Evolutionary conservation across 2,888 invertebrate species (phyloP).

Genomic region (Scaptomyza flava): DNA sequence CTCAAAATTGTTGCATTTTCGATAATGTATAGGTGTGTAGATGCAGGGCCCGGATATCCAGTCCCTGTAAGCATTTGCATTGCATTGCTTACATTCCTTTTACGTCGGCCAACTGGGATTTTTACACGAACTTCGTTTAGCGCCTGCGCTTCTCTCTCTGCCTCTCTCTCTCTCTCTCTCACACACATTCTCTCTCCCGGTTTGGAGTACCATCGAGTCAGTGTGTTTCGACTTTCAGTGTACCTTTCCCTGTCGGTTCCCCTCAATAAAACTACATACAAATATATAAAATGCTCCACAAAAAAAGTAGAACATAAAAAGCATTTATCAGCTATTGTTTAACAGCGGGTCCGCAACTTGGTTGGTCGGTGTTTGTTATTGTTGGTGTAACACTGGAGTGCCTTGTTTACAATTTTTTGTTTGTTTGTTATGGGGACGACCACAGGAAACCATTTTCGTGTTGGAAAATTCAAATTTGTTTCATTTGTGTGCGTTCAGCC

Average conservation of each 20-base stretch:
- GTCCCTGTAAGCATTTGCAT: conserved; percentile 17
- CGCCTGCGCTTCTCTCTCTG: conserved; percentile 61
- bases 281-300: conserved; percentile 18
- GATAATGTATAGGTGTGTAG: conserved; percentile 37
- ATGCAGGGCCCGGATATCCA: conserved; percentile 46
- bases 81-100: conserved; percentile 39
- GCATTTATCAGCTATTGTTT: conserved; percentile 44
- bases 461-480: conserved; percentile 56
- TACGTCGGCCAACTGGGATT: conserved; percentile 31
- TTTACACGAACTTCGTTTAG: conserved; percentile 55
- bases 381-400: conserved; percentile 8
- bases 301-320: conserved; percentile 27
- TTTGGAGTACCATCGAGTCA: conserved; percentile 57
- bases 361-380: conserved; percentile 37
- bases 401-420: conserved; percentile 65
- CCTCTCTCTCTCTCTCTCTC: conserved; percentile 3
- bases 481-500: conserved; percentile 23
- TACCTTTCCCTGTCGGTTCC: conserved; percentile 10
- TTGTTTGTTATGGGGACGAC: conserved; percentile 4
- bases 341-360: conserved; percentile 10
- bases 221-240: conserved; percentile 63
- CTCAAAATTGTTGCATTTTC: conserved; percentile 74
- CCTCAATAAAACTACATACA: conserved; percentile 25
- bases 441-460: conserved; percentile 63
- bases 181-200: conserved; percentile 34